Conservation (phyloP, 2,888 invertebrate genomes). For the Parasteatoda lunata region DNA sequence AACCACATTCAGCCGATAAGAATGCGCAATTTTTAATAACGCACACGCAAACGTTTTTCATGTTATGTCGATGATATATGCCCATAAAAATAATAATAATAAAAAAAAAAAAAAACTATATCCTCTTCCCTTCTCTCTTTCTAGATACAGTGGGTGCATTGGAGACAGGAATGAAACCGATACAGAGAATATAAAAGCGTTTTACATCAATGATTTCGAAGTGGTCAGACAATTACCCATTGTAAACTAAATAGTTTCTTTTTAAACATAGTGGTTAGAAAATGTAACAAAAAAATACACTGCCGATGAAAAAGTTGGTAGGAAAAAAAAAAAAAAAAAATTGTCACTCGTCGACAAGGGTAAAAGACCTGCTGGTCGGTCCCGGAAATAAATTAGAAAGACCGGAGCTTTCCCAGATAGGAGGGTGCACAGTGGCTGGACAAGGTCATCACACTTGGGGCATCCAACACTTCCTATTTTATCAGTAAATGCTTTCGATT, state of each 20-base stretch:
- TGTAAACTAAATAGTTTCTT: conserved; percentile 31
- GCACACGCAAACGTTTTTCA: conserved; percentile 19
- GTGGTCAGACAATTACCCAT: conserved; percentile 37
- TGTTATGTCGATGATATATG: conserved; percentile 2
- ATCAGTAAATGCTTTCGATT: conserved; percentile 22
- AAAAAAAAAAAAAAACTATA: conserved; percentile 7
- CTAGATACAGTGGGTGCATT: conserved; percentile 6
- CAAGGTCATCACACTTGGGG: conserved; percentile 61
- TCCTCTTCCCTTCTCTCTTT: too few species aligned
- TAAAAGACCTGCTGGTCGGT: conserved; percentile 47
- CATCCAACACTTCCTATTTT: conserved; percentile 57
- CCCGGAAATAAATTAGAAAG: conserved; percentile 55
- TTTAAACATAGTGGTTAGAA: conserved; percentile 6
- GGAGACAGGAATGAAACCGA: conserved; percentile 24
- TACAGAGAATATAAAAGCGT: not conserved
- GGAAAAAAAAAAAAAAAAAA: conserved; percentile 39
- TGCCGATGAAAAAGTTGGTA: conserved; percentile 1
- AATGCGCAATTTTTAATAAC: not conserved
- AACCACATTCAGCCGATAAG: too few species aligned
- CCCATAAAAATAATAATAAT: not conserved
- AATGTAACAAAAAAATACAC: conserved; percentile 20
- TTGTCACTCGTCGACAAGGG: conserved; percentile 45
- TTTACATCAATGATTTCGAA: conserved; percentile 46
- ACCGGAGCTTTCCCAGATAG: conserved; percentile 22
- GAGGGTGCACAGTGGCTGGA: conserved; percentile 37